phyloP scores from a whole-genome alignment of 2,113 vertebrate species.

The Pygoscelis antarcticus region DNA sequence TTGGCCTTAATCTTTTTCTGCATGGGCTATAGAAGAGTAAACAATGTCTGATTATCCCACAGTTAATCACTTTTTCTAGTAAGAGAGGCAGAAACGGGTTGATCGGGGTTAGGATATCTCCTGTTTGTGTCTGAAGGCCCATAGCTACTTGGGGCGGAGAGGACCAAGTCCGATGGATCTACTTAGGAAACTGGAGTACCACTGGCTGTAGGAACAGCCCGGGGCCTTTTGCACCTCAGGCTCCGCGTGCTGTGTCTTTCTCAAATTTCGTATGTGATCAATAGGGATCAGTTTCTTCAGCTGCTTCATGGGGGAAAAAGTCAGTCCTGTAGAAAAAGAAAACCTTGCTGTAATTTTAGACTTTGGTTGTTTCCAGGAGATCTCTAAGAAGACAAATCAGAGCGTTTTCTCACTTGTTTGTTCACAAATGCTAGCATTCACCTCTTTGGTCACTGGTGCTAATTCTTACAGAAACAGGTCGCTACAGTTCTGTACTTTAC shows the following conservation, averaged over 20 bases:
- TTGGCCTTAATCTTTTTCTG: slow-evolving; percentile 57
- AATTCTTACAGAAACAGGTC: neutral
- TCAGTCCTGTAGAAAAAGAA: neutral
- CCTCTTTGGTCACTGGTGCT: neutral
- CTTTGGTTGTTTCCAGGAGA: neutral
- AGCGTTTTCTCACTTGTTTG: neutral
- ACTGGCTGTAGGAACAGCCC: neutral
- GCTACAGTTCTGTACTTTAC: neutral
- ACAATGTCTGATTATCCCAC: slow-evolving; percentile 52
- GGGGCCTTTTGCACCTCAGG: neutral
- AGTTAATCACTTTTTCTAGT: slow-evolving; percentile 45
- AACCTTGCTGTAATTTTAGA: neutral
- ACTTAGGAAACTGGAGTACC: neutral
- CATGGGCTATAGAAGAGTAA: slow-evolving; percentile 12
- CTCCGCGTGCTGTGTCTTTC: neutral
- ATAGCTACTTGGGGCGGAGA: neutral
- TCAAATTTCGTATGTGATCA: neutral
- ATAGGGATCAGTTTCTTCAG: neutral
- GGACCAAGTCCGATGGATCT: neutral
- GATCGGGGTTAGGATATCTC: neutral
- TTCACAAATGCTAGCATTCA: neutral
- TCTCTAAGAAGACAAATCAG: neutral
- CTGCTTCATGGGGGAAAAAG: neutral
- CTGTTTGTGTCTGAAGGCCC: neutral
- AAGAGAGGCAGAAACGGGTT: slow-evolving; percentile 3